phyloP scores from a whole-genome alignment of 2,113 vertebrate genomes.

The Typhlomys cinereus region DNA sequence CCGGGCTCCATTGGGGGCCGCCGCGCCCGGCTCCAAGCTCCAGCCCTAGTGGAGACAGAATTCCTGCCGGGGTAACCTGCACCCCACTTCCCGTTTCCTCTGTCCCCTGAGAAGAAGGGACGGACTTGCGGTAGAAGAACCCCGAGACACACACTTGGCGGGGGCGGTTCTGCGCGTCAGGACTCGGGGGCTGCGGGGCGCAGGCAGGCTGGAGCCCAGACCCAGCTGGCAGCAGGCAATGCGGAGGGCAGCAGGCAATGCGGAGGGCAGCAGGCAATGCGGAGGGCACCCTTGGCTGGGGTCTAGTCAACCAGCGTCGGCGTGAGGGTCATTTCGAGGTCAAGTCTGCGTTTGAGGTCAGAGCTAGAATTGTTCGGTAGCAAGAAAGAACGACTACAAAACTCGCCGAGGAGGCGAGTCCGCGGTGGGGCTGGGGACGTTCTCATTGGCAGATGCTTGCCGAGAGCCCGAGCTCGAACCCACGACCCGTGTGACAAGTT shows the following conservation, averaged over 20 bases:
- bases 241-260: background rate
- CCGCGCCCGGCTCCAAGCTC: background rate
- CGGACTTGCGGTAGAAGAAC: slow-evolving; percentile 49
- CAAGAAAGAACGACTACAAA: background rate
- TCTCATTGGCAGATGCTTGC: background rate
- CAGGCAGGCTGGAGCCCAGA: background rate
- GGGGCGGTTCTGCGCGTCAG: slow-evolving; percentile 1
- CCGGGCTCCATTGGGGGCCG: slow-evolving; percentile 62
- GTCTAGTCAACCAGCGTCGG: background rate
- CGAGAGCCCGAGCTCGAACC: too few species aligned
- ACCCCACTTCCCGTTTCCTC: slow-evolving; percentile 37
- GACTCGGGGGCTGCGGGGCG: background rate
- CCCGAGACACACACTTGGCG: background rate
- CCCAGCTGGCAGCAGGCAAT: background rate
- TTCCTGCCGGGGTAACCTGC: slow-evolving; percentile 3
- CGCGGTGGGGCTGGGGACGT: background rate
- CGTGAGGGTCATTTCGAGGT: background rate
- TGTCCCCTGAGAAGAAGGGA: slow-evolving; percentile 47
- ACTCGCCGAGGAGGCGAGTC: background rate
- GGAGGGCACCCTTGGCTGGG: background rate
- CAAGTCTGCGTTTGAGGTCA: slow-evolving; percentile 1
- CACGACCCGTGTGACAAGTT: too few species aligned
- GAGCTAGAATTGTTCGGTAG: background rate
- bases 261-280: background rate
- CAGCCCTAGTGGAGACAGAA: background rate